Conservation (phyloP, 2,797 vertebrate genomes). For the Ataeniobius toweri region DNA sequence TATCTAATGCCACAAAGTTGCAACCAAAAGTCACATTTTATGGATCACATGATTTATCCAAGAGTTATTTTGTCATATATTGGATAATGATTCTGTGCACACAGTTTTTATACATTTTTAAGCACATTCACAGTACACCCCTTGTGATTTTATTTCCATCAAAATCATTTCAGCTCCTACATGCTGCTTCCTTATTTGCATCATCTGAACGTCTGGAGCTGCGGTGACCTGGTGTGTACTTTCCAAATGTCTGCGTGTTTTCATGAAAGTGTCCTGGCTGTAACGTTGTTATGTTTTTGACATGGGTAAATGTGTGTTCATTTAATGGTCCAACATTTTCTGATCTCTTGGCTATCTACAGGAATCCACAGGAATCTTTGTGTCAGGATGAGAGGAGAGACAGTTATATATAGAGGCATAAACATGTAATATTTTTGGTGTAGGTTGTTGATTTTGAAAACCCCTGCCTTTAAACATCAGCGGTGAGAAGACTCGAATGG, state of each 20-base stretch:
- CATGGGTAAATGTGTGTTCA: constrained; percentile 12
- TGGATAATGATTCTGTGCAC: constrained; percentile 7
- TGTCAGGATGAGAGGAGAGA: constrained; percentile 12
- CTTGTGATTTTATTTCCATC: constrained; percentile 4
- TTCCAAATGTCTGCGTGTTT: background rate
- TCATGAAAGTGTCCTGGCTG: background rate
- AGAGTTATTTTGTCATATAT: background rate
- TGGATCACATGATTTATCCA: constrained; percentile 3
- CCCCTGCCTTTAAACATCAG: background rate
- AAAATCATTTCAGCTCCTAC: constrained; percentile 23
- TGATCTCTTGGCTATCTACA: constrained; percentile 63
- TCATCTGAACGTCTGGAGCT: constrained; percentile 6
- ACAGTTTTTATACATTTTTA: background rate
- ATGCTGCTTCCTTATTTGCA: constrained; percentile 33
- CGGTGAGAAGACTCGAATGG: constrained; percentile 6
- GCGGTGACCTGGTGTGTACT: constrained; percentile 4
- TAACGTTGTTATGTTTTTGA: constrained; percentile 6
- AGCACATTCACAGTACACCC: background rate
- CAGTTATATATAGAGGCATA: background rate
- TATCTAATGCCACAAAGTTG: background rate
- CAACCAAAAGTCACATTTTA: constrained; percentile 17
- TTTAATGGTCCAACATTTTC: constrained; percentile 48
- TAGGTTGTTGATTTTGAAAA: background rate
- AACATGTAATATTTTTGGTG: background rate
- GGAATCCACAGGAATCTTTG: constrained; percentile 48